Conservation (phyloP, 2,113 vertebrate genomes). For the Felis chaus region DNA sequence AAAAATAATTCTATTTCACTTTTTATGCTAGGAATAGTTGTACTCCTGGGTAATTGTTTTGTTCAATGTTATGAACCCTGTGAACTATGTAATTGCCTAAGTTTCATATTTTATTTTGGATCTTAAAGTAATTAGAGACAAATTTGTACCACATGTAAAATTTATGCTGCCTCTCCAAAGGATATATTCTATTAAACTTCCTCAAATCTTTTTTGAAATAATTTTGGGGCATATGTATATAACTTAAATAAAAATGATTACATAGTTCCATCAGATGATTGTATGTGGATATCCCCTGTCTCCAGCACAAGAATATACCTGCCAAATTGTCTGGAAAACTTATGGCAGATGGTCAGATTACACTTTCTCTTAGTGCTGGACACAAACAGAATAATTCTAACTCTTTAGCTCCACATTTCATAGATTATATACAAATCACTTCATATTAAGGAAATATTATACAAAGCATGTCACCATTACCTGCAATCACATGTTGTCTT, state of each 20-base stretch:
- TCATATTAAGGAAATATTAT: neutral
- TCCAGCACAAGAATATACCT: neutral
- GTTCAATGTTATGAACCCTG: neutral
- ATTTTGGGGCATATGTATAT: neutral
- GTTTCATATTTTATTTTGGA: constrained; percentile 42
- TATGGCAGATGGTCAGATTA: neutral
- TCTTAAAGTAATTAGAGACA: neutral
- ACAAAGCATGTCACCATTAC: neutral
- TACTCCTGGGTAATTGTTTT: neutral
- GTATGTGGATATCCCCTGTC: neutral
- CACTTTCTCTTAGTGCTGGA: neutral
- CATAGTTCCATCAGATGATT: neutral
- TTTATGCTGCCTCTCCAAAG: neutral
- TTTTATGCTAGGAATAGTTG: constrained; percentile 27
- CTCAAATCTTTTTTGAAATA: neutral
- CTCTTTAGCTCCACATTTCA: neutral
- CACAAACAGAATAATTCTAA: neutral
- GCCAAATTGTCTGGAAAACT: neutral
- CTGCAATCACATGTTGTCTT: neutral
- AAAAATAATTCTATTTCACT: constrained; percentile 20
- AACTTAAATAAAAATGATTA: constrained; percentile 6
- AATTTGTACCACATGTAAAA: constrained; percentile 36
- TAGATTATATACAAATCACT: neutral
- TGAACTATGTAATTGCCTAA: neutral
- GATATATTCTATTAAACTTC: neutral